Percentiles rank a stretch among this genome's conserved stretches.
Evolutionary conservation across 2,888 invertebrate species (phyloP).

Genomic region (Nomada fabriciana): DNA sequence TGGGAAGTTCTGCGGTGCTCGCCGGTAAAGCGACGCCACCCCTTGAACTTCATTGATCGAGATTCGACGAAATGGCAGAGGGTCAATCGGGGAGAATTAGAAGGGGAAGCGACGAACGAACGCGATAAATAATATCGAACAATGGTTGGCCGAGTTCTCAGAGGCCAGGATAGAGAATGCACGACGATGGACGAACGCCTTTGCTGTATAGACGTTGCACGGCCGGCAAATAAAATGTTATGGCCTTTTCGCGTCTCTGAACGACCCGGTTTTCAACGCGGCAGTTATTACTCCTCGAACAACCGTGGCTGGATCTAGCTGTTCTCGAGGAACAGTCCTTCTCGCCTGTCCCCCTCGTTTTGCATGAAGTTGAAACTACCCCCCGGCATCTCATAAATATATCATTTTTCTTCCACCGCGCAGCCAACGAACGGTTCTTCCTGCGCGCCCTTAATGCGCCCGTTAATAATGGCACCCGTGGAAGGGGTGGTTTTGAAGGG

Average conservation of each 20-base stretch:
- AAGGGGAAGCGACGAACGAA: conserved; percentile 50
- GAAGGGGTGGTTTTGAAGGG: neutral
- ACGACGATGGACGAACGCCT: conserved; percentile 42
- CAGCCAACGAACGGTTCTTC: neutral
- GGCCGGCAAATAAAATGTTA: conserved; percentile 66
- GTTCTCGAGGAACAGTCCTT: conserved; percentile 26
- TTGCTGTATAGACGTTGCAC: conserved; percentile 43
- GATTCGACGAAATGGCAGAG: conserved; percentile 33
- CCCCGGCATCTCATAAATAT: conserved; percentile 45
- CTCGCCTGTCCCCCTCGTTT: conserved; percentile 23
- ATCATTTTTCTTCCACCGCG: conserved; percentile 44
- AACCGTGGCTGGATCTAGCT: neutral
- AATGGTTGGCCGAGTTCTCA: conserved; percentile 57
- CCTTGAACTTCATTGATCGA: conserved; percentile 42
- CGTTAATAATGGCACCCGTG: conserved; percentile 33
- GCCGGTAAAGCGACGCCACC: too few relatives aligned
- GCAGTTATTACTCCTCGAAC: conserved; percentile 45
- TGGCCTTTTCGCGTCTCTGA: conserved; percentile 35
- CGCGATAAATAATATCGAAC: conserved; percentile 68
- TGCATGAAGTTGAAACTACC: conserved; percentile 51
- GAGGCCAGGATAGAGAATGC: conserved; percentile 30
- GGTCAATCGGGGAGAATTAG: conserved; percentile 9
- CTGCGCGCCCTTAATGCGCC: neutral
- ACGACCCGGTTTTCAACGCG: conserved; percentile 57
- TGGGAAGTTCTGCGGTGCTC: neutral